A percentile compares a stretch with the other conserved stretches of the same genome.
Conservation (phyloP, 2,888 invertebrate genomes). For the Taphrorychus bicolor region DNA sequence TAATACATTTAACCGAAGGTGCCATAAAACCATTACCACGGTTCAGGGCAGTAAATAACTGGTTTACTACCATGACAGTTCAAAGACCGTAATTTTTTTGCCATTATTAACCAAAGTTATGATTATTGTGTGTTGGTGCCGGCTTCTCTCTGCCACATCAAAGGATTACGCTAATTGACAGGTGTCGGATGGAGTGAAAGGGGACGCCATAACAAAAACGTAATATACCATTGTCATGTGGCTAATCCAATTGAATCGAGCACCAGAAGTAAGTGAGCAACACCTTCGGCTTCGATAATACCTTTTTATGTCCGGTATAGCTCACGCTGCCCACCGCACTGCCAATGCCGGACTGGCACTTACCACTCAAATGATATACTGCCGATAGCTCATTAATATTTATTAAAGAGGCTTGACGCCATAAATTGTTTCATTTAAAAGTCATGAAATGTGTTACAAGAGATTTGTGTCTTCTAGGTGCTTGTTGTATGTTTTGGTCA, state of each 20-base stretch:
- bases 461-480: conserved; percentile 2
- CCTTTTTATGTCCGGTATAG: background rate
- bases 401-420: conserved; percentile 6
- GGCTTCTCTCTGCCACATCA: background rate
- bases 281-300: background rate
- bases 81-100: too few species aligned
- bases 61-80: background rate
- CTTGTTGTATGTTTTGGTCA: conserved; percentile 4
- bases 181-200: background rate
- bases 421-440: conserved; percentile 8
- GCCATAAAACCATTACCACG: too few species aligned
- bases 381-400: conserved; percentile 7
- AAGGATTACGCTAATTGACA: background rate
- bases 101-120: too few species aligned
- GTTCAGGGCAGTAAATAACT: too few species aligned
- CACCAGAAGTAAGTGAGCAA: background rate
- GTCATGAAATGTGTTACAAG: conserved; percentile 8
- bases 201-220: background rate
- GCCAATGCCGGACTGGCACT: background rate
- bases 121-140: too few species aligned
- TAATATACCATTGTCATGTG: background rate
- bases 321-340: background rate
- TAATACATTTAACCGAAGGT: too few species aligned
- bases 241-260: background rate
- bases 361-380: background rate